Evolutionary conservation across 2,888 invertebrate species (phyloP), one percentile per base, ranked within the genome.

Genomic region (Mythimna lalbum): DNA sequence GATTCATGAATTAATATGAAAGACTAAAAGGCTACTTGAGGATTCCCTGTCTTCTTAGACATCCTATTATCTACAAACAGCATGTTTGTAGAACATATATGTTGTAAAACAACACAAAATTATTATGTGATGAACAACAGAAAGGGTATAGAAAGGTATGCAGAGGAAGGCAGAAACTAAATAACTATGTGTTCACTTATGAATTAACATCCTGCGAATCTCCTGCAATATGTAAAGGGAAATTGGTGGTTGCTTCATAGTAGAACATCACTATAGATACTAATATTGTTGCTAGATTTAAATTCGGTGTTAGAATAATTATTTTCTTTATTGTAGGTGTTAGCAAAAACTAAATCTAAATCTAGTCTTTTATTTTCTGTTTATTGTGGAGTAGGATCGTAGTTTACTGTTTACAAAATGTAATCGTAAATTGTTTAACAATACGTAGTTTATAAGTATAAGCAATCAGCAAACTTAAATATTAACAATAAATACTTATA

Each of bases 141-240:
- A 14, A 6, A 50, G 47, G 17, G 56, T 23, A 19, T 21, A 36
- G 27, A 50, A 36, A 65, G 65, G 21, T 43, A 17, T 23, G 17
- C n/a, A 27, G 33, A 47, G 43, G 27, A 21, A 57, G 27, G 33
- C 43, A 14, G 3, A 7, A 0, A 19, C 19, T 17, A 65, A 23
- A 43, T 47, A 21, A 43, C 33, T 33, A 17, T 36, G 39, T 33
- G 57, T 65, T 43, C 57, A 21, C 43, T 57, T 50, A 21, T 57
- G 43, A 72, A 72, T 65, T 57, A 74, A 47, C 33, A 50, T 72
- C 50, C 43, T 57, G 50, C 5, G 12, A 17, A 10, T 7, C n/a
- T 21, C 21, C 21, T 43, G 56, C 12, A n/a, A 19, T 47, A 47
- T 74, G 4, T 57, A 2, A 57, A 21, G 14, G 57, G 52, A 75